A percentile compares a stretch with the other conserved stretches of the same genome.
phyloP scores from a whole-genome alignment of 2,113 vertebrate genomes.

The Rhinichthys klamathensis region DNA sequence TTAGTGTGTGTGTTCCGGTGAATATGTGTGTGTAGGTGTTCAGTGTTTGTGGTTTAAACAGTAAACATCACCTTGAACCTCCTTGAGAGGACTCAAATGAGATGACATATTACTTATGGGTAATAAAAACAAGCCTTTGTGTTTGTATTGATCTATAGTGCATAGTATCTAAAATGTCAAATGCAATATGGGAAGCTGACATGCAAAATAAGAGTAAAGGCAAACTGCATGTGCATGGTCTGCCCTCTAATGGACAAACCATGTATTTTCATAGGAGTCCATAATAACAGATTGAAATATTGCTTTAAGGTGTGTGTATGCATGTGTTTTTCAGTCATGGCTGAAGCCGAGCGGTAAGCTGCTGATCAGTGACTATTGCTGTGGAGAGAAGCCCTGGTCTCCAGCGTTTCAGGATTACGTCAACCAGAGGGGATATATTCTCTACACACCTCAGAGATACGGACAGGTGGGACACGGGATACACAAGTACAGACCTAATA shows the following conservation, averaged over 20 bases:
- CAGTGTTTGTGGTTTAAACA: neutral
- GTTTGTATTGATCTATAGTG: neutral
- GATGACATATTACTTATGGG: neutral
- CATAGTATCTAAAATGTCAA: neutral
- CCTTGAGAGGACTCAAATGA: neutral
- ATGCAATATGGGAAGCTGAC: neutral
- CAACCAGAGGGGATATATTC: slow-evolving; percentile 78
- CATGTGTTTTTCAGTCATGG: slow-evolving; percentile 73
- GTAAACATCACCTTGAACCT: neutral
- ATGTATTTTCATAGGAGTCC: neutral
- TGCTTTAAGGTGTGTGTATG: slow-evolving; percentile 11
- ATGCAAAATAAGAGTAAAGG: neutral
- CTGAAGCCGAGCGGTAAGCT: slow-evolving; percentile 80
- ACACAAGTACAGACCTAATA: neutral
- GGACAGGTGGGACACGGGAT: slow-evolving; percentile 71
- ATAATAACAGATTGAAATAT: neutral
- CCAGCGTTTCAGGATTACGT: slow-evolving; percentile 76
- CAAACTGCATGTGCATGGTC: neutral
- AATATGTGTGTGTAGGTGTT: slow-evolving; percentile 1
- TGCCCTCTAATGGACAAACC: slow-evolving; percentile 42
- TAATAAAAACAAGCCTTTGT: neutral
- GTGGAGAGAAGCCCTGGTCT: slow-evolving; percentile 82
- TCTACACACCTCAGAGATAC: slow-evolving; percentile 77
- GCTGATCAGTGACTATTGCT: slow-evolving; percentile 85
- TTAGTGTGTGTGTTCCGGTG: neutral